Evolutionary conservation across 23 tunicate genomes (phyloP).

Genomic region (Pegea sp.): DNA sequence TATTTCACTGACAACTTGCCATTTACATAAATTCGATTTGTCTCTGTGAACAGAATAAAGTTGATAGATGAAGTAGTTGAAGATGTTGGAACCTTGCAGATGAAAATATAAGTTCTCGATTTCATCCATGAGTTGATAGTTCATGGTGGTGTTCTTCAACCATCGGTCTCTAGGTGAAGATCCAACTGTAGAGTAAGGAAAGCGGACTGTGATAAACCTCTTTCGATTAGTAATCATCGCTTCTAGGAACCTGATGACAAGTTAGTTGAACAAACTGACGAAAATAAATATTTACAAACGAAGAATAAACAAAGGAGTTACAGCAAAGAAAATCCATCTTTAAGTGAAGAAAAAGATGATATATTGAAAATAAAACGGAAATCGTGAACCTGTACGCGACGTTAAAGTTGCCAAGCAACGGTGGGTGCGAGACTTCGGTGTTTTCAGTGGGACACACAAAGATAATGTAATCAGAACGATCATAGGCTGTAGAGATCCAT

Average conservation of each 20-base stretch:
- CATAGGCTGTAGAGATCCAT: slow-evolving; percentile 20
- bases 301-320: slow-evolving; percentile 1
- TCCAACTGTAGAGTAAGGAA: slow-evolving; percentile 22
- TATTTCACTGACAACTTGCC: neutral
- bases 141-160: slow-evolving; percentile 13
- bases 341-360: neutral
- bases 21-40: neutral
- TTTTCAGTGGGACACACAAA: slow-evolving; percentile 22
- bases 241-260: slow-evolving; percentile 19
- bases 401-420: slow-evolving; percentile 22
- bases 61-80: neutral
- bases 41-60: neutral
- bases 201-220: slow-evolving; percentile 9
- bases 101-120: slow-evolving; percentile 38
- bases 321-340: no score
- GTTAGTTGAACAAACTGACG: no score
- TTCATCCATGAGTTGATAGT: slow-evolving; percentile 26
- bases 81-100: slow-evolving; percentile 20
- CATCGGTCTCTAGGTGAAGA: slow-evolving; percentile 2
- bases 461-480: slow-evolving; percentile 17
- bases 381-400: slow-evolving; percentile 16
- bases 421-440: neutral
- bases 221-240: slow-evolving; percentile 5
- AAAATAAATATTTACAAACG: no score
- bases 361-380: neutral